Evolutionary conservation across 1,140 invertebrate genomes (phyloP), one percentile per base, ranked within the genome.

Genomic region (Ptiloglossa arizonensis): DNA sequence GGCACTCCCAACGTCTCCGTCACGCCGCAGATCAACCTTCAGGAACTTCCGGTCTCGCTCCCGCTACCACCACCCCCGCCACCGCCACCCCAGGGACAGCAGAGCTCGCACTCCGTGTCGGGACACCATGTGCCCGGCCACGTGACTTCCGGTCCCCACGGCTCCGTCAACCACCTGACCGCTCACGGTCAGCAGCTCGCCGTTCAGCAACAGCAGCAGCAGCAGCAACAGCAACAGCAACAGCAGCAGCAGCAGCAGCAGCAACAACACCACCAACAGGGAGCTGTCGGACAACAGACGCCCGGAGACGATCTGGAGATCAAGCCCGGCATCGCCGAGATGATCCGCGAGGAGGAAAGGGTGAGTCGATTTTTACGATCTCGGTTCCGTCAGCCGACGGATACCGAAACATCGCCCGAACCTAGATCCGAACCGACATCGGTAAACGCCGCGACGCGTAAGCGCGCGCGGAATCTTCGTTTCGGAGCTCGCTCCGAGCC

Each of bases 341-440:
- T 98, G 96, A 98, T 98, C 88, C 96, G 97, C 90, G 97, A 98
- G 94, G 97, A 98, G 93, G 97, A 98, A 95, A 94, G 97, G 96
- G 97, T 98, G 91, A 97, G 97, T 97, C 41, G 48, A 52, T 11
- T 24, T 35, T 46, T 22, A n/a, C 1, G 35, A 35, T 41, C 41
- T 41, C 41, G 41, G 13, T 6, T 35, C 32, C 32, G 32, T 35
- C 6, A 35, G 32, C 32, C 32, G 32, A 4, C 6, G 32, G 32
- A n/a, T n/a, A n/a, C n/a, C n/a, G n/a, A n/a, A 35, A 35, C 35
- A 8, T 35, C 9, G 35, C 35, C 35, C 35, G 35, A n/a, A n/a
- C n/a, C n/a, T n/a, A n/a, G n/a, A 35, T 35, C 5, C 35, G 35
- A 8, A 5, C 5, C 1, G 35, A 8, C 35, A 6, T 35, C 35